Conservation (phyloP, 2,113 vertebrate species). For the Hydropotes inermis region DNA sequence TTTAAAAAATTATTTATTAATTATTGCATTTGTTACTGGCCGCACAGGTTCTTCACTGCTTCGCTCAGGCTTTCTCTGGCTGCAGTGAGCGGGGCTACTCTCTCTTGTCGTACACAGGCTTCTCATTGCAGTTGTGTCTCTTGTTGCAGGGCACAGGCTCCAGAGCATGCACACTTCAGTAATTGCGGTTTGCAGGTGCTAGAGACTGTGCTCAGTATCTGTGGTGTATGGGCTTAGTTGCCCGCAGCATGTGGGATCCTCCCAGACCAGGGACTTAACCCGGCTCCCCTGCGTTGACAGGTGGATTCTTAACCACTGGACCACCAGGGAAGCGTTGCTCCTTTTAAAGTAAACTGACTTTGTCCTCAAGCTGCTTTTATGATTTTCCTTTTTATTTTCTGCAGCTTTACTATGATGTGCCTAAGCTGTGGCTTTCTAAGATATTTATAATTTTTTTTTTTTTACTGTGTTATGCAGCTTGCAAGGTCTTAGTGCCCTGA, state of each 20-base stretch:
- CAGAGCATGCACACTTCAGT: not conserved
- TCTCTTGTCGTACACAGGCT: not conserved
- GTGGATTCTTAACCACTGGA: not conserved
- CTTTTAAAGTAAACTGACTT: not conserved
- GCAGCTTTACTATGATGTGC: not conserved
- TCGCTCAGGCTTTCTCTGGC: not conserved
- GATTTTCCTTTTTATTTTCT: not conserved
- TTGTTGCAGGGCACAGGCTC: not conserved
- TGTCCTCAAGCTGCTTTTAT: not conserved
- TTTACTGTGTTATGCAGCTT: not conserved
- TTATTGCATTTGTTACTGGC: rapidly evolving
- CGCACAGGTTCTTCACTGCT: not conserved
- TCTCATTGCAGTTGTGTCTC: not conserved
- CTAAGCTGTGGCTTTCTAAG: not conserved
- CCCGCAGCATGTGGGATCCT: not conserved
- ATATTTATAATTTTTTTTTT: not conserved
- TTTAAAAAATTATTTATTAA: not conserved
- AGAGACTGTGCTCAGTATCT: not conserved
- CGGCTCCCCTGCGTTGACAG: rapidly evolving
- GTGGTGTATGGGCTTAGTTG: not conserved
- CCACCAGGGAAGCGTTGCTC: not conserved
- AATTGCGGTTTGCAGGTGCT: not conserved
- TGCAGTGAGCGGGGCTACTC: not conserved
- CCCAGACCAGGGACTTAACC: not conserved
- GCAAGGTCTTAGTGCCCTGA: not conserved